Conservation (phyloP, 2,113 vertebrate species). For the Philantomba maxwellii region DNA sequence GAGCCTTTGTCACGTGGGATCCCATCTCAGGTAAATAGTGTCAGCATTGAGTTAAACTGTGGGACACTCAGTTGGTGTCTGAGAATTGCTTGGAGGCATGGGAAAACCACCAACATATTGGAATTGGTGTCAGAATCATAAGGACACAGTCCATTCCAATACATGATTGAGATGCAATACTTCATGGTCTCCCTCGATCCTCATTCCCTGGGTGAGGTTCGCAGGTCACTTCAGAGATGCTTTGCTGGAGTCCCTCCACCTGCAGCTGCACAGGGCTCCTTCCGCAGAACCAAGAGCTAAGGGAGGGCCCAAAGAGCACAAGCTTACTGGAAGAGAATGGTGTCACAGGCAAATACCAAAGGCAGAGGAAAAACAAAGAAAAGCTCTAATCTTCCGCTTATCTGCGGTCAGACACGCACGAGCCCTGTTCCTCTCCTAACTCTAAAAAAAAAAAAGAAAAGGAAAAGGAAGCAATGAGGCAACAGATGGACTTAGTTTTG, state of each 20-base stretch:
- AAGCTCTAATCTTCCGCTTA: neutral
- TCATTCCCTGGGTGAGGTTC: neutral
- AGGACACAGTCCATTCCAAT: neutral
- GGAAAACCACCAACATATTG: neutral
- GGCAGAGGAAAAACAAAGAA: neutral
- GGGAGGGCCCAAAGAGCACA: neutral
- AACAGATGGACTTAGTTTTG: neutral
- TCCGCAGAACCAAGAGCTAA: neutral
- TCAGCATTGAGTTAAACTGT: neutral
- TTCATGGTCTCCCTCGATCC: neutral
- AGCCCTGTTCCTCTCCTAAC: neutral
- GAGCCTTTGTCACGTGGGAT: neutral
- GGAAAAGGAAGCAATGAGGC: neutral
- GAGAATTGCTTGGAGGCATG: neutral
- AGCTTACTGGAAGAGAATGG: neutral
- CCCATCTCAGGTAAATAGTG: neutral
- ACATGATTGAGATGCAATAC: neutral
- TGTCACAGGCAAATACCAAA: neutral
- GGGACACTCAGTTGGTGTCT: neutral
- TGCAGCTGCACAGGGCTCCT: neutral
- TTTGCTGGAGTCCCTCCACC: neutral
- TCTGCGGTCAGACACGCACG: neutral
- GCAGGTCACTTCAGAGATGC: neutral
- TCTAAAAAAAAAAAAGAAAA: neutral
- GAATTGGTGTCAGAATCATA: neutral